Conservation (phyloP, 2,113 vertebrate genomes). For the Micronycteris hirsuta region DNA sequence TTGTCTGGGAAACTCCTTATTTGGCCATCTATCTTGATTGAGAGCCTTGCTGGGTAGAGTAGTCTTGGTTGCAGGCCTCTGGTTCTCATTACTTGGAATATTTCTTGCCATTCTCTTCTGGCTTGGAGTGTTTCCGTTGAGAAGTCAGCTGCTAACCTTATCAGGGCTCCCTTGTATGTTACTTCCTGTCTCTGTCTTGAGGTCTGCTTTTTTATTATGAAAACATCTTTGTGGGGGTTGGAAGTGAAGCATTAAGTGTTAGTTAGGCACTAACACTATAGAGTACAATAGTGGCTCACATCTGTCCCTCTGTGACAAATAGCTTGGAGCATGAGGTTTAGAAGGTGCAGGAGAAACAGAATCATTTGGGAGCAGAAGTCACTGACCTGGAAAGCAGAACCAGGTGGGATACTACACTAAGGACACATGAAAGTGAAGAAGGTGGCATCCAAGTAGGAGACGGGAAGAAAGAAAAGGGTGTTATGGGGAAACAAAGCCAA, state of each 20-base stretch:
- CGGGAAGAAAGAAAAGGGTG: not conserved
- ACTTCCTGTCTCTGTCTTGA: too few species aligned
- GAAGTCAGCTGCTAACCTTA: too few species aligned
- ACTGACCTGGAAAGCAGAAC: not conserved
- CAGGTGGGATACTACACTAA: not conserved
- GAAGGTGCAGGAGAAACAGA: not conserved
- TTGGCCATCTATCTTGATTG: too few species aligned
- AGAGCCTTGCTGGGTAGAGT: too few species aligned
- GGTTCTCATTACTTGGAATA: too few species aligned
- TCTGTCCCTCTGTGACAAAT: not conserved
- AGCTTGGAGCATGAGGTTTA: not conserved
- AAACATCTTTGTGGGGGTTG: not conserved
- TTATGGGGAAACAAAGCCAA: not conserved
- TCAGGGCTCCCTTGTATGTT: too few species aligned
- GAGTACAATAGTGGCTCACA: not conserved
- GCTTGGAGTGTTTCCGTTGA: too few species aligned
- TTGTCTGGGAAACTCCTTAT: too few species aligned
- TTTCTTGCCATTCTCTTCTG: too few species aligned
- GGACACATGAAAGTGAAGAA: not conserved
- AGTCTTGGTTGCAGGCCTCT: too few species aligned
- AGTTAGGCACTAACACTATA: not conserved
- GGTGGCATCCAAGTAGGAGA: not conserved
- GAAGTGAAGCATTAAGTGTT: not conserved
- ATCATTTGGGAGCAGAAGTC: not conserved
- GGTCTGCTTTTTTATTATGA: too few species aligned